phyloP scores from a whole-genome alignment of 2,888 invertebrate genomes.

The Opisthograptis luteolata region DNA sequence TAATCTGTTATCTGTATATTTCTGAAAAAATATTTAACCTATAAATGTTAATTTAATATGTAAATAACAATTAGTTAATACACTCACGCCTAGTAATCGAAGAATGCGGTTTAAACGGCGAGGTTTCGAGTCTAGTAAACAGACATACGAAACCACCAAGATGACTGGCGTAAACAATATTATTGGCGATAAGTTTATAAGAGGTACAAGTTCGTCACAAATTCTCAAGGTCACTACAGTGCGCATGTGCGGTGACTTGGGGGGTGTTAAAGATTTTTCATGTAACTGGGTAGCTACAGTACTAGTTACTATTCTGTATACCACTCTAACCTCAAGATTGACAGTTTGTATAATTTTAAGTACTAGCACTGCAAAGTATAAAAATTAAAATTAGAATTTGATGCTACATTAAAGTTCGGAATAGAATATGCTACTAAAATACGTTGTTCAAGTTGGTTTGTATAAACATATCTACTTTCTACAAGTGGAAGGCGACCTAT shows the following conservation, averaged over 20 bases:
- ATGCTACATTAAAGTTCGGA: too few relatives aligned
- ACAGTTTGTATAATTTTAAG: background rate
- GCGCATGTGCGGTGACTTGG: slow-evolving; percentile 73
- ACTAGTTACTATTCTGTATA: too few relatives aligned
- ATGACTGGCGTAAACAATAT: slow-evolving; percentile 23
- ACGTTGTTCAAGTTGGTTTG: slow-evolving; percentile 3
- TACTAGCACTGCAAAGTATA: too few relatives aligned
- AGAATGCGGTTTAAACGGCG: too few relatives aligned
- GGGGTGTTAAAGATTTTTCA: slow-evolving; percentile 68
- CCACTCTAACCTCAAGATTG: slow-evolving; percentile 40
- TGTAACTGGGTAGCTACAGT: slow-evolving; percentile 41
- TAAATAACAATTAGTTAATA: too few relatives aligned
- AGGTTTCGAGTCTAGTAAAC: too few relatives aligned
- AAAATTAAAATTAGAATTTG: too few relatives aligned
- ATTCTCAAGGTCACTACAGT: slow-evolving; percentile 68
- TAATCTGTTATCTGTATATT: too few relatives aligned
- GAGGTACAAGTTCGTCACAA: slow-evolving; percentile 53
- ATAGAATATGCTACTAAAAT: background rate
- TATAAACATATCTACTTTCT: slow-evolving; percentile 17
- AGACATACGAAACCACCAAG: slow-evolving; percentile 6
- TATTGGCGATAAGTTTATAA: slow-evolving; percentile 33
- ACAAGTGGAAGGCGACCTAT: slow-evolving; percentile 25
- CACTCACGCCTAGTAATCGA: too few relatives aligned
- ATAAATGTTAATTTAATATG: too few relatives aligned
- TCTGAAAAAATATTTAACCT: too few relatives aligned